Conservation (phyloP, 2,888 invertebrate species). For the Aleiodes leptofemur region DNA sequence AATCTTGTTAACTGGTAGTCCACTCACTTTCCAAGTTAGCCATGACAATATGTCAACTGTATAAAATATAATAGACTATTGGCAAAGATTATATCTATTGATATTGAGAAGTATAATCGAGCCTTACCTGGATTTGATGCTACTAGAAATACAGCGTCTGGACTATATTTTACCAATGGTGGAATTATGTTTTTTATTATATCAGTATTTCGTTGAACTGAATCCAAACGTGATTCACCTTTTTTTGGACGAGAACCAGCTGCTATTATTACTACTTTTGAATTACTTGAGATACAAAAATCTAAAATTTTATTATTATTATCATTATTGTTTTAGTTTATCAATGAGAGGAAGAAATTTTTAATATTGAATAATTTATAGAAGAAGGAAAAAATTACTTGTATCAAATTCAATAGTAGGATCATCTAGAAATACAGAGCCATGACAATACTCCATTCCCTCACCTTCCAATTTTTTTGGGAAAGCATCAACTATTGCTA, state of each 20-base stretch:
- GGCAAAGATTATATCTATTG: not conserved
- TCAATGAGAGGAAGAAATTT: not conserved
- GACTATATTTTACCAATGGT: conserved; percentile 77
- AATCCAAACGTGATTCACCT: conserved; percentile 76
- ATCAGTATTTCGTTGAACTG: conserved; percentile 77
- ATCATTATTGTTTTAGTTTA: not conserved
- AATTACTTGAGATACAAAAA: conserved; percentile 76
- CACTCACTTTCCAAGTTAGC: conserved; percentile 82
- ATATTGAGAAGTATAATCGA: not conserved
- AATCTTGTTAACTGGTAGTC: conserved; percentile 78
- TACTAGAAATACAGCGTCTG: conserved; percentile 77
- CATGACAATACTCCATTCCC: conserved; percentile 80
- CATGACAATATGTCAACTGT: conserved; percentile 81
- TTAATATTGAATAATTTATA: not conserved
- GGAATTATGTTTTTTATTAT: conserved; percentile 78
- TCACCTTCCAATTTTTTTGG: conserved; percentile 80
- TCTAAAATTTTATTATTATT: conserved; percentile 65
- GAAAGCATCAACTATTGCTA: conserved; percentile 80
- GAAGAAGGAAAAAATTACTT: conserved; percentile 70
- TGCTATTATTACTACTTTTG: conserved; percentile 77
- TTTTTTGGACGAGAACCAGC: conserved; percentile 78
- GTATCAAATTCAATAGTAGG: conserved; percentile 78
- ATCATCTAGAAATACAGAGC: conserved; percentile 77
- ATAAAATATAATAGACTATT: not conserved
- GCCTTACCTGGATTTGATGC: conserved; percentile 77